Conservation (phyloP, 1,140 invertebrate species). For the Eurosta solidaginis region DNA sequence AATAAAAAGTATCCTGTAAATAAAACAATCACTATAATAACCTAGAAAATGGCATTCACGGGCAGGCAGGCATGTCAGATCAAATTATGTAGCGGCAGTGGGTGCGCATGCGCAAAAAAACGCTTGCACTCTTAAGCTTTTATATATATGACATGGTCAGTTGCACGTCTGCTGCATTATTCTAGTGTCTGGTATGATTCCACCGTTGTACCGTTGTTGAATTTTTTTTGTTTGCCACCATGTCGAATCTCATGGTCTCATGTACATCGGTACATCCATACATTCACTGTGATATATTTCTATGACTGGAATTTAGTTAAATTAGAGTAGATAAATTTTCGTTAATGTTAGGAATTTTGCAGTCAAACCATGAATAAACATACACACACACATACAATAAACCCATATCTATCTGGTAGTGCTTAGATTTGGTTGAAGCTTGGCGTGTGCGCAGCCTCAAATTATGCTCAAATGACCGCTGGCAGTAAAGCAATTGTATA, state of each 20-base stretch:
- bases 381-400: neutral
- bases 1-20: neutral
- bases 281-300: neutral
- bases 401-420: neutral
- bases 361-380: neutral
- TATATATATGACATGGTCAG: too few relatives aligned
- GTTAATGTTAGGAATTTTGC: conserved; percentile 24
- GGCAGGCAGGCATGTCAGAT: neutral
- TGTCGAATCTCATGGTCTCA: neutral
- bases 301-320: conserved; percentile 34
- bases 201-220: too few relatives aligned
- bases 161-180: too few relatives aligned
- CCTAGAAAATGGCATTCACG: conserved; percentile 23
- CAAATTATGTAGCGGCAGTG: neutral
- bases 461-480: neutral
- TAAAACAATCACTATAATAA: conserved; percentile 27
- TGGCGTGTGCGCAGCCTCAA: conserved; percentile 18
- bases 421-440: neutral
- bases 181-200: too few relatives aligned
- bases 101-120: conserved; percentile 16
- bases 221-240: neutral
- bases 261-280: neutral
- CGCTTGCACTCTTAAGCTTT: too few relatives aligned
- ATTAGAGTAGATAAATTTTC: conserved; percentile 31
- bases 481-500: neutral